phyloP scores from a whole-genome alignment of 2,888 invertebrate genomes.

The Maniola hyperantus region DNA sequence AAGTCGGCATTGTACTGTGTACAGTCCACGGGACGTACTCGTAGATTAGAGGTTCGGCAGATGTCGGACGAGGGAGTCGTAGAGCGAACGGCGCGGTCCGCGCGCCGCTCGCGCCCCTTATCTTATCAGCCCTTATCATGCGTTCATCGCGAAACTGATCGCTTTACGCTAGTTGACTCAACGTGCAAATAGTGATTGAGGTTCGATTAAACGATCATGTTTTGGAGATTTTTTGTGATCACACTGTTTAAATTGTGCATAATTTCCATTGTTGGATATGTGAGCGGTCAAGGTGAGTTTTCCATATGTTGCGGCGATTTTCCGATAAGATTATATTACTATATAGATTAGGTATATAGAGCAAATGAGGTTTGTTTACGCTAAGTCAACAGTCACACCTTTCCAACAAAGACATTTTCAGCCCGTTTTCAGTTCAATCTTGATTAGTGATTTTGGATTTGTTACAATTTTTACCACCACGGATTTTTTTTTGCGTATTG shows the following conservation, averaged over 20 bases:
- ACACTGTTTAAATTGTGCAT: conserved; percentile 55
- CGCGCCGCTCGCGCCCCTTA: conserved; percentile 53
- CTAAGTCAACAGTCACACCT: conserved; percentile 12
- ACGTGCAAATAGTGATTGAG: conserved; percentile 55
- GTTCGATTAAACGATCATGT: conserved; percentile 57
- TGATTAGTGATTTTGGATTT: not conserved
- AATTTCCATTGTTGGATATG: conserved; percentile 56
- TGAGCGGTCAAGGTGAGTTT: conserved; percentile 67
- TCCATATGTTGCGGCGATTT: conserved; percentile 28
- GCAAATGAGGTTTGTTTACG: conserved; percentile 15
- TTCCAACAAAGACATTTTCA: too few relatives aligned
- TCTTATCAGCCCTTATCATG: conserved; percentile 77
- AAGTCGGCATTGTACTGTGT: conserved; percentile 28
- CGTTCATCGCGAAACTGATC: conserved; percentile 76
- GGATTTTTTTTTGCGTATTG: not conserved
- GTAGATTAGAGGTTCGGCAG: conserved; percentile 59
- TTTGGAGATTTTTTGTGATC: conserved; percentile 50
- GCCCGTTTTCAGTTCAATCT: not conserved
- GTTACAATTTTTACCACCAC: not conserved
- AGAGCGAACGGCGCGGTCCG: conserved; percentile 53
- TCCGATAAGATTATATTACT: conserved; percentile 24
- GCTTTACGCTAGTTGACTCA: conserved; percentile 55
- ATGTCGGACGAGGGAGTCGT: conserved; percentile 67
- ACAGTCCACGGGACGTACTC: conserved; percentile 29
- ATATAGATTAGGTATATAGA: not conserved